A percentile compares a stretch with the other conserved stretches of the same genome.
Evolutionary conservation across 2,888 invertebrate genomes (phyloP).

Genomic region (Aromia moschata): DNA sequence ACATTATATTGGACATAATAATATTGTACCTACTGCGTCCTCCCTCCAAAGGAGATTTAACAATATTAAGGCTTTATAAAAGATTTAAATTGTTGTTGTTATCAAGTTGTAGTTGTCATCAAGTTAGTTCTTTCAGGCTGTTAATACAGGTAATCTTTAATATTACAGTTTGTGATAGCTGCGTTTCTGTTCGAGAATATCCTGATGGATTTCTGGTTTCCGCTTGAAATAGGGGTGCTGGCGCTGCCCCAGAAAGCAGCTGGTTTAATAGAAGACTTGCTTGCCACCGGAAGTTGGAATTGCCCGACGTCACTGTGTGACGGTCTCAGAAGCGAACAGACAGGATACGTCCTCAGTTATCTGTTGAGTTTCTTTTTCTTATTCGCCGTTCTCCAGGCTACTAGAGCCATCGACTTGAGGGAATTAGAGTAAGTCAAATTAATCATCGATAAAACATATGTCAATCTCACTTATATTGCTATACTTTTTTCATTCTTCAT

Average conservation of each 20-base stretch:
- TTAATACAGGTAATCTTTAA: too few species aligned
- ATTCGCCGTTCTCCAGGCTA: conserved; percentile 46
- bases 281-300: conserved; percentile 26
- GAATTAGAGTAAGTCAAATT: conserved; percentile 39
- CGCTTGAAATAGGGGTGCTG: conserved; percentile 52
- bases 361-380: conserved; percentile 51
- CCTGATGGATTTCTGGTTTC: conserved; percentile 59
- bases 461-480: background rate
- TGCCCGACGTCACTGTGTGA: conserved; percentile 32
- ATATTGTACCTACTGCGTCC: too few species aligned
- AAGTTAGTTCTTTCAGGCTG: too few species aligned
- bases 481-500: too few species aligned
- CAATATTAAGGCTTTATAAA: too few species aligned
- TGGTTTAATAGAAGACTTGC: conserved; percentile 43
- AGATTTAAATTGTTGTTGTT: too few species aligned
- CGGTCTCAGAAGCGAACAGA: conserved; percentile 44
- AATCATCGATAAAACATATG: background rate
- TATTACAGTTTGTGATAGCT: conserved; percentile 53
- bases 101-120: too few species aligned
- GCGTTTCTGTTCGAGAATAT: conserved; percentile 56
- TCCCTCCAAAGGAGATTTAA: too few species aligned
- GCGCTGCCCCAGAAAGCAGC: conserved; percentile 46
- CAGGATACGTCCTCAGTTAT: conserved; percentile 51
- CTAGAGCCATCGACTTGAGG: conserved; percentile 47
- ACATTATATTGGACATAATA: too few species aligned